A percentile compares a stretch with the other conserved stretches of the same genome.
Evolutionary conservation across 2,797 vertebrate species (phyloP).

Genomic region (Oophaga sylvatica): DNA sequence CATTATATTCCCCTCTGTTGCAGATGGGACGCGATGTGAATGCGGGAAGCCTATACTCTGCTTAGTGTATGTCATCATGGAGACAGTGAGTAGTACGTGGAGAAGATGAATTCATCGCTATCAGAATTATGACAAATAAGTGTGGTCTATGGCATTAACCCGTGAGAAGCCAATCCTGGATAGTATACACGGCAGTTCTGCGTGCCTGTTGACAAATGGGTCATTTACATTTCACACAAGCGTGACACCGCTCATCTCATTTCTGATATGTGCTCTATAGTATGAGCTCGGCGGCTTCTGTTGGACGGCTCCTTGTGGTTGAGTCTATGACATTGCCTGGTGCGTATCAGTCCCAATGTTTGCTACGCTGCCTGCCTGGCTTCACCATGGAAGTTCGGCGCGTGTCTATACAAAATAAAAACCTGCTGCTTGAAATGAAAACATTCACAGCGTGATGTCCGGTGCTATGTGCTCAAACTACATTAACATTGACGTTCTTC

Average conservation of each 20-base stretch:
- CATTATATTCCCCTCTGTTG: slow-evolving; percentile 6
- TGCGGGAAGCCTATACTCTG: neutral
- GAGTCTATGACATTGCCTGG: slow-evolving; percentile 29
- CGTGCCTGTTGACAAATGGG: slow-evolving; percentile 9
- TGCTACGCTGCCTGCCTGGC: neutral
- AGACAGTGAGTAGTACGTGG: neutral
- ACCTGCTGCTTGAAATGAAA: slow-evolving; percentile 32
- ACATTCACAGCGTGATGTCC: slow-evolving; percentile 15
- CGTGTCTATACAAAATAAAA: neutral
- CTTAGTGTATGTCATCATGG: slow-evolving; percentile 1
- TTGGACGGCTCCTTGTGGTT: slow-evolving; percentile 3
- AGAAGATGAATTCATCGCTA: neutral
- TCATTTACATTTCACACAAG: neutral
- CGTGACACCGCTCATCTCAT: neutral
- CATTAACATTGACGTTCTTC: slow-evolving; percentile 40
- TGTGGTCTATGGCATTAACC: slow-evolving; percentile 13
- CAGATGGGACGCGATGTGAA: slow-evolving; percentile 14
- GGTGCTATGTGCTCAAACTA: slow-evolving; percentile 14
- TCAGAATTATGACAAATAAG: neutral
- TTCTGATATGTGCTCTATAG: neutral
- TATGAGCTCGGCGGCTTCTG: neutral
- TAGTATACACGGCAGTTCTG: neutral
- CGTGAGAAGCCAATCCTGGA: neutral
- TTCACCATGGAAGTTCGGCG: neutral
- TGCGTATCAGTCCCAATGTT: neutral